These are phyloP conservation scores for Paedocypris sp. DNA, from an alignment of 2,113 vertebrate genomes.

Conservation along the genomic window DNA sequence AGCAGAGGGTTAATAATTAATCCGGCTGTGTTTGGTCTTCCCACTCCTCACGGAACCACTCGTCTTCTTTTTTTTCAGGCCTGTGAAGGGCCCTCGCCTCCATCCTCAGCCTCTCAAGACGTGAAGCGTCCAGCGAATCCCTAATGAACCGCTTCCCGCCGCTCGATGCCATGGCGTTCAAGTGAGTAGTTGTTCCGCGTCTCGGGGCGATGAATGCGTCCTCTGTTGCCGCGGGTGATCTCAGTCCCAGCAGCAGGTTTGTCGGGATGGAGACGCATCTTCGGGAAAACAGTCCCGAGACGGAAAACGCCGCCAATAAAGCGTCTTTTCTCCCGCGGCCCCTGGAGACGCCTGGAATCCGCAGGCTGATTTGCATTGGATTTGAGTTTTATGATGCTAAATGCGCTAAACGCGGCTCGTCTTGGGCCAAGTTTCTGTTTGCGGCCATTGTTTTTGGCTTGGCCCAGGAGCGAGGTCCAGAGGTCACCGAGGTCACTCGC, in stretches of 20 bases:
- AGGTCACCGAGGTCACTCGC: too few species aligned
- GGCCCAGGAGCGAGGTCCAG: too few species aligned
- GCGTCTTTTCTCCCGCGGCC: conserved; percentile 42
- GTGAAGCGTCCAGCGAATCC: conserved; percentile 37
- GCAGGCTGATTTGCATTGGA: conserved; percentile 59
- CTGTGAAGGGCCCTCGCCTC: conserved; percentile 1
- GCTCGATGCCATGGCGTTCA: conserved; percentile 61
- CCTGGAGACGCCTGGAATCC: conserved; percentile 49
- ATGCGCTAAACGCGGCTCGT: too few species aligned
- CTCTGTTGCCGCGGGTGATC: conserved; percentile 30
- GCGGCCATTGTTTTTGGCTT: conserved; percentile 39
- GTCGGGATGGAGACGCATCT: conserved; percentile 15
- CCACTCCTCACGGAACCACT: background rate
- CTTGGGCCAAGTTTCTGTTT: too few species aligned
- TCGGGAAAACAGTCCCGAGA: background rate
- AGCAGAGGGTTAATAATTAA: background rate
- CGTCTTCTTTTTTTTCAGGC: conserved; percentile 35
- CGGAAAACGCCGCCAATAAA: conserved; percentile 33
- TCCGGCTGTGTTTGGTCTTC: background rate
- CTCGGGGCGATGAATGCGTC: conserved; percentile 13
- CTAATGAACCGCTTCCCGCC: conserved; percentile 62
- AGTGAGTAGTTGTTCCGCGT: conserved; percentile 52
- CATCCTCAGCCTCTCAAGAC: conserved; percentile 26
- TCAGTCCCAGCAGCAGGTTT: conserved; percentile 32
- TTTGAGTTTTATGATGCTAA: conserved; percentile 41